Evolutionary conservation across 2,797 vertebrate genomes (phyloP).

Genomic region (Eospalax fontanierii): DNA sequence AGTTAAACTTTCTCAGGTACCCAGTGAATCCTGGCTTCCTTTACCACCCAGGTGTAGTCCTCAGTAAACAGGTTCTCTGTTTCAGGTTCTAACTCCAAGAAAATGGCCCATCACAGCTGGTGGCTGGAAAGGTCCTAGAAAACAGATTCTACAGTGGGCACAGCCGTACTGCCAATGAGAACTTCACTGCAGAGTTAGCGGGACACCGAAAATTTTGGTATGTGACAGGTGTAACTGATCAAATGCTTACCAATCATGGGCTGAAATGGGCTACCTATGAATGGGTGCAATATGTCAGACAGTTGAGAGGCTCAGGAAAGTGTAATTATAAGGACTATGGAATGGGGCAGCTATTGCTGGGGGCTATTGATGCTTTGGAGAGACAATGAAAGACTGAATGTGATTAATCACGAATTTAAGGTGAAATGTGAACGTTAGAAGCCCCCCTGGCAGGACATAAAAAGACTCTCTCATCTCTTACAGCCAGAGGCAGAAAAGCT

Average conservation of each 20-base stretch:
- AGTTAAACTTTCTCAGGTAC: background rate
- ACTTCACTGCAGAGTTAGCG: background rate
- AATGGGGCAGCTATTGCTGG: conserved; percentile 36
- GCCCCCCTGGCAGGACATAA: conserved; percentile 68
- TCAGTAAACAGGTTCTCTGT: background rate
- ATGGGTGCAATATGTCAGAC: conserved; percentile 38
- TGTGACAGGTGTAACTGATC: background rate
- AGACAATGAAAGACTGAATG: conserved; percentile 62
- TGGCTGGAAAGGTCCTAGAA: background rate
- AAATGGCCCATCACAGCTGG: background rate
- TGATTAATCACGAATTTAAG: conserved; percentile 73
- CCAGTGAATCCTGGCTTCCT: background rate
- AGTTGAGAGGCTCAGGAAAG: background rate
- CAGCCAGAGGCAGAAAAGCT: conserved; percentile 66
- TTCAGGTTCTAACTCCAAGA: background rate
- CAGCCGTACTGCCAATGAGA: background rate
- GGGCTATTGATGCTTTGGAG: conserved; percentile 64
- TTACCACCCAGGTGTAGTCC: background rate
- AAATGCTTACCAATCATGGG: background rate
- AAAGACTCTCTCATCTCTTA: conserved; percentile 67
- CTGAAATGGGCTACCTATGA: background rate
- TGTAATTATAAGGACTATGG: conserved; percentile 55
- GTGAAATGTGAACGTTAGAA: conserved; percentile 70
- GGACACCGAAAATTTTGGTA: background rate
- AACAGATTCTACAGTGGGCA: background rate